Conservation (phyloP, 2,888 invertebrate genomes). For the Caenorhabditis macrosperma region DNA sequence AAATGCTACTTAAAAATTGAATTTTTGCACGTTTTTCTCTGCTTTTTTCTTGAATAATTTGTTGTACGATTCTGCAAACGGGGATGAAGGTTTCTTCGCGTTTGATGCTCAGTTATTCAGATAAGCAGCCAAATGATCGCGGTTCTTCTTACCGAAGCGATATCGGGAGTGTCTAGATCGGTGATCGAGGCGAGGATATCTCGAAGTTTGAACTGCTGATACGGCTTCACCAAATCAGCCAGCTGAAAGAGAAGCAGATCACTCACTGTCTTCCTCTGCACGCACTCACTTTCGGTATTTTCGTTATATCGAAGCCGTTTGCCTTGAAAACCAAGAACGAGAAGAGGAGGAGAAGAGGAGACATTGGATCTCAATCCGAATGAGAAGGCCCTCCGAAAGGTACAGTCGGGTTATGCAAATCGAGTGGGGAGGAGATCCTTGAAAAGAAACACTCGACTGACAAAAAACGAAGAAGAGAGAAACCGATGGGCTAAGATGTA, state of each 20-base stretch:
- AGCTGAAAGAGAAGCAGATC: slow-evolving; percentile 15
- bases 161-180: slow-evolving; percentile 35
- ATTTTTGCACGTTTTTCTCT: too few species aligned
- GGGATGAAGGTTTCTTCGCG: too few species aligned
- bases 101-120: too few species aligned
- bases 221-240: slow-evolving; percentile 29
- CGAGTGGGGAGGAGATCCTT: slow-evolving; percentile 23
- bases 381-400: background rate
- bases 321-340: background rate
- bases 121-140: too few species aligned
- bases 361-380: background rate
- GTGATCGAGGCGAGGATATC: slow-evolving; percentile 40
- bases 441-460: slow-evolving; percentile 3
- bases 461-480: slow-evolving; percentile 5
- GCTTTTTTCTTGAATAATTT: too few species aligned
- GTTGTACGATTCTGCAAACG: too few species aligned
- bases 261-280: background rate
- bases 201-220: slow-evolving; percentile 32
- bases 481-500: slow-evolving; percentile 24
- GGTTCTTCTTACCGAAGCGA: slow-evolving; percentile 17
- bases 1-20: too few species aligned
- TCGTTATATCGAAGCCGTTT: slow-evolving; percentile 5
- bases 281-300: slow-evolving; percentile 31
- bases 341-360: background rate
- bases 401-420: slow-evolving; percentile 26